Evolutionary conservation across 30 jellyfish, hydroid and myxozoan species (phyloP).

Genomic region (Phacellophora camtschatica): DNA sequence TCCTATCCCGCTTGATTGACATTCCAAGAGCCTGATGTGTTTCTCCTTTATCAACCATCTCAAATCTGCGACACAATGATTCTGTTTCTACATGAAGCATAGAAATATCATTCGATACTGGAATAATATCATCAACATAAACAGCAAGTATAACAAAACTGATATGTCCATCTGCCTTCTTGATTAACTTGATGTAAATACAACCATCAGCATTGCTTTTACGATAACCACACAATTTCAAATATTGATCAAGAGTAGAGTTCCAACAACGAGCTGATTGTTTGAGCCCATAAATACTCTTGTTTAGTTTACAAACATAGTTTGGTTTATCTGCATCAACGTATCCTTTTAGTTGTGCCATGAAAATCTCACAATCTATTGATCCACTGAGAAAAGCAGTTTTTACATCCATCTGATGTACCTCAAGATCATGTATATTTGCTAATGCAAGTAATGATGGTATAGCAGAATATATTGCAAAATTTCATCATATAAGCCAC

Average conservation of each 20-base stretch:
- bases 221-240: slow-evolving; percentile 52
- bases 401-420: slow-evolving; percentile 78
- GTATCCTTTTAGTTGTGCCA: slow-evolving; percentile 71
- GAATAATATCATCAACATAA: slow-evolving; percentile 32
- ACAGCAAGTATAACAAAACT: slow-evolving; percentile 45
- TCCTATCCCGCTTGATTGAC: slow-evolving; percentile 5
- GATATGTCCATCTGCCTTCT: slow-evolving; percentile 36
- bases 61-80: background rate
- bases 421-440: slow-evolving; percentile 45
- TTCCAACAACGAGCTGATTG: slow-evolving; percentile 77
- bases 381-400: slow-evolving; percentile 71
- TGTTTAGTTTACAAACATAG: slow-evolving; percentile 33
- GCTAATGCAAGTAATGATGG: slow-evolving; percentile 58
- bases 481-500: slow-evolving; percentile 34
- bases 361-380: slow-evolving; percentile 60
- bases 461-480: slow-evolving; percentile 48
- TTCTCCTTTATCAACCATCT: slow-evolving; percentile 24
- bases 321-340: slow-evolving; percentile 46
- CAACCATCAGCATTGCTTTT: slow-evolving; percentile 59
- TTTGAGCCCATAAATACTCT: slow-evolving; percentile 67
- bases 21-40: slow-evolving; percentile 20
- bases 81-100: background rate
- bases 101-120: slow-evolving; percentile 37
- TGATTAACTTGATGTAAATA: slow-evolving; percentile 41
- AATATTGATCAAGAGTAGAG: slow-evolving; percentile 38